These are phyloP conservation scores for Tursiops truncatus DNA, from an alignment of 2,113 vertebrate genomes.

Conservation along the genomic window DNA sequence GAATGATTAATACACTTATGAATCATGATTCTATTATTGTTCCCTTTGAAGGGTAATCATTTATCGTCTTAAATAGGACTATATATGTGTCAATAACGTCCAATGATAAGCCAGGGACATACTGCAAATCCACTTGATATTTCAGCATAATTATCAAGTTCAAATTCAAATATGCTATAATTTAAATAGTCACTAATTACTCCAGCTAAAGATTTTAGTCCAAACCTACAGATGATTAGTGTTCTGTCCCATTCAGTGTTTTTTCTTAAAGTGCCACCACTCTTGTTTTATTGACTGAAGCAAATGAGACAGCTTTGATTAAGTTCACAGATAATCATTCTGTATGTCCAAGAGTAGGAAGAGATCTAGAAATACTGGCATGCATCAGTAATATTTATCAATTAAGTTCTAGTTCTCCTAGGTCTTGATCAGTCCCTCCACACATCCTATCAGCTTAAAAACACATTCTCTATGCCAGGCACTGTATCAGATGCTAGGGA, in stretches of 20 bases:
- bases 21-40: not conserved
- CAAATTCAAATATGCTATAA: constrained; percentile 3
- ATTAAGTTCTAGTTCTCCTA: not conserved
- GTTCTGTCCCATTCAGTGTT: not conserved
- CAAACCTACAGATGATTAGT: not conserved
- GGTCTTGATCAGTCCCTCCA: not conserved
- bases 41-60: not conserved
- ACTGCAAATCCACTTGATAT: not conserved
- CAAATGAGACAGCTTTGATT: not conserved
- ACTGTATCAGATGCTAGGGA: not conserved
- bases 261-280: not conserved
- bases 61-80: constrained; percentile 6
- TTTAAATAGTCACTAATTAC: not conserved
- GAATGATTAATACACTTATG: constrained; percentile 11
- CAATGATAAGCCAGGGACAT: not conserved
- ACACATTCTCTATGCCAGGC: not conserved
- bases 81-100: not conserved
- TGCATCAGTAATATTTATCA: not conserved
- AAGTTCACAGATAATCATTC: not conserved
- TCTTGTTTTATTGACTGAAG: not conserved
- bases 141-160: constrained; percentile 15
- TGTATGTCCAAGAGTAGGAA: not conserved
- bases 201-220: not conserved
- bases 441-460: not conserved
- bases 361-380: not conserved